phyloP scores from a whole-genome alignment of 1,140 invertebrate species.

The Zaprionus davidi region DNA sequence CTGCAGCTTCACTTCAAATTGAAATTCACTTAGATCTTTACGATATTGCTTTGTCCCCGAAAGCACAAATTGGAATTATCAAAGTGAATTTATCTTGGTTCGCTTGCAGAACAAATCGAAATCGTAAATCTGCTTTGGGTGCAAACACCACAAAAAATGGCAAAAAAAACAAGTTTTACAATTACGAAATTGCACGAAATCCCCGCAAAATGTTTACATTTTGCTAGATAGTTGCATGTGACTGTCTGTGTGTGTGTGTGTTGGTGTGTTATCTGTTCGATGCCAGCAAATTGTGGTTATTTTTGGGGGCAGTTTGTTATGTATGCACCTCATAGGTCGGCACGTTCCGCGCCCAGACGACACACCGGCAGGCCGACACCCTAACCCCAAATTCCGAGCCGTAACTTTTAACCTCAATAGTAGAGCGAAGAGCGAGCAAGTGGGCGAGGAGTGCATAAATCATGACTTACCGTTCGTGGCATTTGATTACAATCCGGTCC shows the following conservation, averaged over 20 bases:
- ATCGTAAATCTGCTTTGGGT: slow-evolving; percentile 62
- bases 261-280: slow-evolving; percentile 23
- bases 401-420: slow-evolving; percentile 21
- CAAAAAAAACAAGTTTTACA: slow-evolving; percentile 35
- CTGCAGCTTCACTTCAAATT: slow-evolving; percentile 8
- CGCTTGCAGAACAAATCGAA: slow-evolving; percentile 31
- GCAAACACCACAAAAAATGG: slow-evolving; percentile 13
- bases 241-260: slow-evolving; percentile 2
- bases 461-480: slow-evolving; percentile 85
- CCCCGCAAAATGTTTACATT: slow-evolving; percentile 15
- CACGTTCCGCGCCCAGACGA: slow-evolving; percentile 8
- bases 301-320: slow-evolving; percentile 56
- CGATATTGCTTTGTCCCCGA: slow-evolving; percentile 6
- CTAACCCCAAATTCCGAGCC: not conserved
- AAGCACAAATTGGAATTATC: slow-evolving; percentile 14
- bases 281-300: slow-evolving; percentile 66
- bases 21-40: slow-evolving; percentile 8
- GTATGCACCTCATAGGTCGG: slow-evolving; percentile 40
- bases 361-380: not conserved
- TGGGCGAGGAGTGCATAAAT: slow-evolving; percentile 73
- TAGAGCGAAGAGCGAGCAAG: not conserved
- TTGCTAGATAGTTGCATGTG: not conserved
- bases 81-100: slow-evolving; percentile 33
- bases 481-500: slow-evolving; percentile 87
- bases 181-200: slow-evolving; percentile 41